Evolutionary conservation across 2,888 invertebrate genomes (phyloP).

Genomic region (Drosophila testacea): DNA sequence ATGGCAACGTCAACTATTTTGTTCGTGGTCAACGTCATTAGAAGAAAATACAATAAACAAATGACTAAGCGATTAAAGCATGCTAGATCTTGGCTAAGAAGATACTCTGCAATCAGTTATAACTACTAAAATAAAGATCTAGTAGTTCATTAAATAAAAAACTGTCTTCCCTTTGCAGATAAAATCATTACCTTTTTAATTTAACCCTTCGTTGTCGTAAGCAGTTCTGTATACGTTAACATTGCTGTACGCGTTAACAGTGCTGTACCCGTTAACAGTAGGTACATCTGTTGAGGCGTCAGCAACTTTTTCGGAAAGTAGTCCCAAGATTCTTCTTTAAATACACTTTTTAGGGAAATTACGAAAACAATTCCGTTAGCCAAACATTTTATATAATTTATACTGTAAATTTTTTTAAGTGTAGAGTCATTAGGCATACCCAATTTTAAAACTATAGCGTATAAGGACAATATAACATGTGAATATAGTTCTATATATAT

Average conservation of each 20-base stretch:
- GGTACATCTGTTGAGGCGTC: no score
- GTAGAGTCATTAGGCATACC: neutral
- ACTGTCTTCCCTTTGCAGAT: neutral
- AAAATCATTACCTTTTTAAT: neutral
- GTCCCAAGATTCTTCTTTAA: no score
- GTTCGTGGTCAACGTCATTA: slow-evolving; percentile 60
- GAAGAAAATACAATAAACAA: slow-evolving; percentile 19
- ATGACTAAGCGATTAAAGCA: slow-evolving; percentile 4
- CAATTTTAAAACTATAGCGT: neutral
- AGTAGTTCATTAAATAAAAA: no score
- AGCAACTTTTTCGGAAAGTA: no score
- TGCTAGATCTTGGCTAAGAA: neutral
- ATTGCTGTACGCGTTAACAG: no score
- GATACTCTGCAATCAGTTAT: slow-evolving; percentile 18
- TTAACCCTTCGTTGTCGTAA: no score
- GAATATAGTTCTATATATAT: slow-evolving; percentile 39
- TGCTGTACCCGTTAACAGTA: no score
- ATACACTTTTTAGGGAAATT: no score
- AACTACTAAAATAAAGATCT: neutral
- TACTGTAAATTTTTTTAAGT: no score
- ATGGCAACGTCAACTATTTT: slow-evolving; percentile 56
- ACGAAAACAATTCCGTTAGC: no score
- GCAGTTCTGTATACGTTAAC: no score
- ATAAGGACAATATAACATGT: slow-evolving; percentile 24
- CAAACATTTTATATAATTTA: no score